Evolutionary conservation across 2,888 invertebrate species (phyloP).

Genomic region (Spodoptera picta): DNA sequence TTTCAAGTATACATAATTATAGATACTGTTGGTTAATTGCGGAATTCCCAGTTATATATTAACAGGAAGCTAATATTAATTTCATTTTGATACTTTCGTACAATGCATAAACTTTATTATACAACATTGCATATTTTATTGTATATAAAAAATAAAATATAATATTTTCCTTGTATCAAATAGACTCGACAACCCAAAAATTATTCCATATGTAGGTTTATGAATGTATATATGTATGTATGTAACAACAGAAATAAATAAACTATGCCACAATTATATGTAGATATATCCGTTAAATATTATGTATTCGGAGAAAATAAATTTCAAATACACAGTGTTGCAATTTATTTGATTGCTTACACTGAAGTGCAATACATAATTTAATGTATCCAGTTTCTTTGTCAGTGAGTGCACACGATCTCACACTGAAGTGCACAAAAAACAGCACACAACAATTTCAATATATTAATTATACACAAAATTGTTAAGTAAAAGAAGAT

Average conservation of each 20-base stretch:
- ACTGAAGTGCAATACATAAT: slow-evolving; percentile 57
- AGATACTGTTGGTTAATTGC: slow-evolving; percentile 51
- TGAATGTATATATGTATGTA: not conserved
- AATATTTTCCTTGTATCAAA: no score
- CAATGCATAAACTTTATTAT: no score
- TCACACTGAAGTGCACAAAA: slow-evolving; percentile 40
- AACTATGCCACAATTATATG: slow-evolving; percentile 14
- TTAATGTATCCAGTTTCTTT: slow-evolving; percentile 56
- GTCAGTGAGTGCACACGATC: slow-evolving; percentile 51
- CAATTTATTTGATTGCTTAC: slow-evolving; percentile 60
- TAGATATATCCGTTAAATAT: slow-evolving; percentile 47
- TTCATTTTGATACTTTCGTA: not conserved
- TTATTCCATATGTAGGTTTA: not conserved
- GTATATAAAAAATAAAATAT: no score
- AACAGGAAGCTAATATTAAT: slow-evolving; percentile 38
- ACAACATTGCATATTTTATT: no score
- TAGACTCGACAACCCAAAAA: not conserved
- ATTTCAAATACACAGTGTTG: slow-evolving; percentile 46
- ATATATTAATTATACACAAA: slow-evolving; percentile 44
- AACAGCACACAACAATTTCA: slow-evolving; percentile 19
- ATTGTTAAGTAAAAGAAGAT: slow-evolving; percentile 20
- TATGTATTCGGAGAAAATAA: slow-evolving; percentile 49
- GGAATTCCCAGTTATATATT: slow-evolving; percentile 48
- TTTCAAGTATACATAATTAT: slow-evolving; percentile 54
- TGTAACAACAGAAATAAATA: slow-evolving; percentile 21